phyloP scores from a whole-genome alignment of 2,888 invertebrate species.

The Periphyllus acericola region DNA sequence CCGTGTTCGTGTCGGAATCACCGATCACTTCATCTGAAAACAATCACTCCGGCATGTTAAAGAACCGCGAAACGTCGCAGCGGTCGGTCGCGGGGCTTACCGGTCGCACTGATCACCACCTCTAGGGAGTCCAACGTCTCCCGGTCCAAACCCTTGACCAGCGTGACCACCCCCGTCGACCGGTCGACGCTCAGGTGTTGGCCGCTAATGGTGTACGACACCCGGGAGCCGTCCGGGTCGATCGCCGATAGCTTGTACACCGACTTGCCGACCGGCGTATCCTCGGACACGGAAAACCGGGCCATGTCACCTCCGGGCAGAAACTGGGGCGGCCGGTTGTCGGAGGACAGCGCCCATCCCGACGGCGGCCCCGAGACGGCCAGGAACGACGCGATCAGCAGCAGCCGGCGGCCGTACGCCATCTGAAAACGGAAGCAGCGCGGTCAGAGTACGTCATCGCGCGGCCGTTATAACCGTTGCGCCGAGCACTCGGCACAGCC shows the following conservation, averaged over 20 bases:
- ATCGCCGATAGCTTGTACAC: slow-evolving; percentile 80
- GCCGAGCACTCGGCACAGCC: not conserved
- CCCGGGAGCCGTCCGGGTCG: slow-evolving; percentile 79
- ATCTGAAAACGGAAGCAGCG: not conserved
- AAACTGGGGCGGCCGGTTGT: slow-evolving; percentile 79
- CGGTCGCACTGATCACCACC: slow-evolving; percentile 84
- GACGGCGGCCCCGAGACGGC: not conserved
- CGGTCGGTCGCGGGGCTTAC: slow-evolving; percentile 67
- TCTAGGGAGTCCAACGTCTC: slow-evolving; percentile 78
- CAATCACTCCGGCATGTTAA: not conserved
- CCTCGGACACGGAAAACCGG: slow-evolving; percentile 78
- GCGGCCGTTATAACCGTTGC: not conserved
- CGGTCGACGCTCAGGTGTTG: slow-evolving; percentile 84
- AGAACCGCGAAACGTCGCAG: not conserved
- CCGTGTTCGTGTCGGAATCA: slow-evolving; percentile 80
- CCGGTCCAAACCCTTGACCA: slow-evolving; percentile 77
- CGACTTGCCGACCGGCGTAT: slow-evolving; percentile 79
- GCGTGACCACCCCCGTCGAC: slow-evolving; percentile 78
- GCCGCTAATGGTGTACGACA: slow-evolving; percentile 83
- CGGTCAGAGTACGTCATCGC: not conserved
- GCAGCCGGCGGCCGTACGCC: not conserved
- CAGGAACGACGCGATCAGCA: slow-evolving; percentile 14
- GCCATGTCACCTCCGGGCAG: slow-evolving; percentile 83
- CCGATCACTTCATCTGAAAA: slow-evolving; percentile 75
- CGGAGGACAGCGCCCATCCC: not conserved